Conservation (phyloP, 2,888 invertebrate species). For the Cephus sareptanus region DNA sequence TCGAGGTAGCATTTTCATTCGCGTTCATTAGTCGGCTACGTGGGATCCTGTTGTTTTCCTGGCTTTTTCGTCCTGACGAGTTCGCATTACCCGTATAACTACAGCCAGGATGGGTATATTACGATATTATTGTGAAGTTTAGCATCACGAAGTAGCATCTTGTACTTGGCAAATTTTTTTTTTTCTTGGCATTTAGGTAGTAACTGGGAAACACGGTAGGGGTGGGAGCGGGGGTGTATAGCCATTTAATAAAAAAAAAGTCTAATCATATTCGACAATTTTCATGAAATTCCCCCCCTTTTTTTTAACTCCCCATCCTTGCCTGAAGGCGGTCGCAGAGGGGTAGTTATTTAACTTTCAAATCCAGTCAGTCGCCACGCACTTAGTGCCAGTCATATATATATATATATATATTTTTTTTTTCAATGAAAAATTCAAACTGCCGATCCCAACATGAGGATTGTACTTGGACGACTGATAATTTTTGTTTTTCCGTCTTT, state of each 20-base stretch:
- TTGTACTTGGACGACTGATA: not conserved
- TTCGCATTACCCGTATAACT: not conserved
- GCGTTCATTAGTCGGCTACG: not conserved
- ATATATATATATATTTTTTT: too few relatives aligned
- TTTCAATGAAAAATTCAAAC: not conserved
- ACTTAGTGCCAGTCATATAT: not conserved
- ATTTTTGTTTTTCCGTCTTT: not conserved
- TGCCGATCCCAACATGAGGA: not conserved
- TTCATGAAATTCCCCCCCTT: not conserved
- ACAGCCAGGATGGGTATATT: not conserved
- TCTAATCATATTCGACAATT: not conserved
- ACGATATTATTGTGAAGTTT: too few relatives aligned
- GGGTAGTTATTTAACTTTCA: not conserved
- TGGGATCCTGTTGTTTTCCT: not conserved
- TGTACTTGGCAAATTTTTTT: not conserved
- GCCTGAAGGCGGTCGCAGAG: not conserved
- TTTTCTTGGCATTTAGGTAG: not conserved
- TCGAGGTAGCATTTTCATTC: not conserved
- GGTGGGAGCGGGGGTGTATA: too few relatives aligned
- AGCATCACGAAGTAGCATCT: too few relatives aligned
- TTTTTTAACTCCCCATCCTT: not conserved
- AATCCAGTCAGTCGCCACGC: not conserved
- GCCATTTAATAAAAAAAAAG: not conserved
- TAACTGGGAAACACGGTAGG: too few relatives aligned
- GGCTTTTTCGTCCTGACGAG: not conserved